Evolutionary conservation across 2,113 vertebrate species (phyloP).

Genomic region (Gobio gobio): DNA sequence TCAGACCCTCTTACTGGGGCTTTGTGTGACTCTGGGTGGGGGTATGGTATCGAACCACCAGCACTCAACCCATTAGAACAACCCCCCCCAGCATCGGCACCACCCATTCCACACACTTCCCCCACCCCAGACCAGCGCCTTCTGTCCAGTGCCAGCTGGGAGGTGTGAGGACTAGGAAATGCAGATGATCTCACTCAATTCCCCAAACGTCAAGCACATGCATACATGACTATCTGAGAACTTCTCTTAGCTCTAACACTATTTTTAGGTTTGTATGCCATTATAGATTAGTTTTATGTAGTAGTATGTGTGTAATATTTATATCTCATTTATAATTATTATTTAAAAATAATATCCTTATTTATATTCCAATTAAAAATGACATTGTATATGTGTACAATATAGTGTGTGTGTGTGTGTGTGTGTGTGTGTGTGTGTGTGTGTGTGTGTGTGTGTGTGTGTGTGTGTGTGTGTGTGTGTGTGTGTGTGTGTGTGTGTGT

Average conservation of each 20-base stretch:
- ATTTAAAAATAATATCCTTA: no score
- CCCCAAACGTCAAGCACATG: conserved; percentile 16
- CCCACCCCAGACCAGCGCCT: conserved; percentile 33
- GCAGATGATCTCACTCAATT: conserved; percentile 56
- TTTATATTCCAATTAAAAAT: no score
- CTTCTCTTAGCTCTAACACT: background rate
- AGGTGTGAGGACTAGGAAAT: conserved; percentile 56
- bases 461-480: no score
- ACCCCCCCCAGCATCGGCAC: conserved; percentile 19
- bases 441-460: no score
- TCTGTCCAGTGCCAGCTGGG: conserved; percentile 62
- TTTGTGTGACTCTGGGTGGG: conserved; percentile 48
- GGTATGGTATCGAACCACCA: conserved; percentile 45
- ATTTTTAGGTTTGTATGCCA: no score
- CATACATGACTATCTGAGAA: background rate
- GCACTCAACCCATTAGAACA: conserved; percentile 33
- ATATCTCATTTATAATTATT: no score
- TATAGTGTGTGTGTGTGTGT: no score
- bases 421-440: no score
- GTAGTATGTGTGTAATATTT: no score
- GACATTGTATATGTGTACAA: no score
- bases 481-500: no score
- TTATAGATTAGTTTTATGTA: no score
- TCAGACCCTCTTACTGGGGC: conserved; percentile 51
- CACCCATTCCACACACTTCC: conserved; percentile 12